phyloP scores from a whole-genome alignment of 1,140 invertebrate species.

The Druon quercuslanigerum region DNA sequence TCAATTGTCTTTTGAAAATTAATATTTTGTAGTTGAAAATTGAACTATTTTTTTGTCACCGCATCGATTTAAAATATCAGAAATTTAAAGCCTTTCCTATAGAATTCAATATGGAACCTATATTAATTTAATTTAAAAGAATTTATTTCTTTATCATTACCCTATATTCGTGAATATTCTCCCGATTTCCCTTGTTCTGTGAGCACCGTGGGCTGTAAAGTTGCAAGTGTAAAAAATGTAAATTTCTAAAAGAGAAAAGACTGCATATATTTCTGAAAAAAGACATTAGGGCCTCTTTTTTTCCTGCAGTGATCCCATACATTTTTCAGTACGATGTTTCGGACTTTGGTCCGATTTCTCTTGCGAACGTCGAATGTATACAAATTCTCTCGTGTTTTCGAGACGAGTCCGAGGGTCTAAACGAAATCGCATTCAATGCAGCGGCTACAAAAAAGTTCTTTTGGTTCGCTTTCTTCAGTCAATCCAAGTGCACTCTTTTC shows the following conservation, averaged over 20 bases:
- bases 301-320: conserved; percentile 32
- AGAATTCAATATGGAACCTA: too few relatives aligned
- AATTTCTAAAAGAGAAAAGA: background rate
- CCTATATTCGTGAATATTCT: too few relatives aligned
- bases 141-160: too few relatives aligned
- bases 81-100: too few relatives aligned
- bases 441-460: conserved; percentile 37
- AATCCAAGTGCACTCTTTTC: conserved; percentile 29
- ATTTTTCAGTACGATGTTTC: background rate
- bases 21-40: too few relatives aligned
- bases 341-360: conserved; percentile 8
- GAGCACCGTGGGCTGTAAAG: too few relatives aligned
- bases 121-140: too few relatives aligned
- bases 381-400: conserved; percentile 30
- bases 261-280: conserved; percentile 23
- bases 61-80: too few relatives aligned
- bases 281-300: conserved; percentile 15
- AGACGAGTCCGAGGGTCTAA: conserved; percentile 35
- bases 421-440: conserved; percentile 42
- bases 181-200: too few relatives aligned
- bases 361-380: conserved; percentile 19
- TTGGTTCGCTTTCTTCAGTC: conserved; percentile 32
- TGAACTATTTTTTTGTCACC: too few relatives aligned
- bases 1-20: too few relatives aligned
- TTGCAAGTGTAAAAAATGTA: too few relatives aligned